phyloP scores from a whole-genome alignment of 2,888 invertebrate genomes.

The Stenichneumon culpator region DNA sequence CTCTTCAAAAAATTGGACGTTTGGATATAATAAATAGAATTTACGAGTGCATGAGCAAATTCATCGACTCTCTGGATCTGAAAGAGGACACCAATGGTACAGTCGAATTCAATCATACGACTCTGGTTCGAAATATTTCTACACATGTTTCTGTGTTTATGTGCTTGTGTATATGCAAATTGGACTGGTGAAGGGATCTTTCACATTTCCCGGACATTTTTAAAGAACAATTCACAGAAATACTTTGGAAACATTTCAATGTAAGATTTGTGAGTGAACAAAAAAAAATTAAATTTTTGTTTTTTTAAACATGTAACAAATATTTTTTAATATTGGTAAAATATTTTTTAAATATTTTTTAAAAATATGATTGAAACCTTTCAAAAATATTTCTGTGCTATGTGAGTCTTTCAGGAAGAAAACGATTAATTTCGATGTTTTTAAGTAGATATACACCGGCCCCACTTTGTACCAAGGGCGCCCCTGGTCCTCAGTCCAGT shows the following conservation, averaged over 20 bases:
- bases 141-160: too few relatives aligned
- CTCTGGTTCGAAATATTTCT: neutral
- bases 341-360: too few relatives aligned
- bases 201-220: too few relatives aligned
- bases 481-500: constrained; percentile 75
- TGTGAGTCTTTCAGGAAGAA: neutral
- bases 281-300: too few relatives aligned
- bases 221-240: too few relatives aligned
- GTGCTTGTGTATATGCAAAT: too few relatives aligned
- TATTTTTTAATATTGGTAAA: too few relatives aligned
- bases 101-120: neutral
- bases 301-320: neutral
- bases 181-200: too few relatives aligned
- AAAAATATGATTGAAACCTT: too few relatives aligned
- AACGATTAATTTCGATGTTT: neutral
- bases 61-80: constrained; percentile 51
- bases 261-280: too few relatives aligned
- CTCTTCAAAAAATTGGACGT: constrained; percentile 86
- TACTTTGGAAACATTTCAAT: too few relatives aligned
- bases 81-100: constrained; percentile 49
- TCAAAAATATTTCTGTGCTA: too few relatives aligned
- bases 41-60: constrained; percentile 79
- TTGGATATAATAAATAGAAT: constrained; percentile 86
- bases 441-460: constrained; percentile 54
- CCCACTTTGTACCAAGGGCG: constrained; percentile 74